Evolutionary conservation across 2,888 invertebrate genomes (phyloP), one percentile per base, ranked within the genome.

Genomic region (Monopis laevigella): DNA sequence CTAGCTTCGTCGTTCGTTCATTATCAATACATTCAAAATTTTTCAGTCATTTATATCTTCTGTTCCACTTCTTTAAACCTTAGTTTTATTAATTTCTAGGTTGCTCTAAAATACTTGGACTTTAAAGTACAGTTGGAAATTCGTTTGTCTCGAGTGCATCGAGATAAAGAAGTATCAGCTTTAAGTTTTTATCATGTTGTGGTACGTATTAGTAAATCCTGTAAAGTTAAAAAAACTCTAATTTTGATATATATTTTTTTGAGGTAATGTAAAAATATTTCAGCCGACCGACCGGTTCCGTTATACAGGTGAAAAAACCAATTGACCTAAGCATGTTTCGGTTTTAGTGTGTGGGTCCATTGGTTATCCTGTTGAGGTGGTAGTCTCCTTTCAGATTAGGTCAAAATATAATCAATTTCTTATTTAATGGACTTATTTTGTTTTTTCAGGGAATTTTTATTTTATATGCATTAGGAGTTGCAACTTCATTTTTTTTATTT

Each of bases 51-150:
- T n/a, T n/a, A n/a, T n/a, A n/a, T n/a, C n/a, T n/a, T n/a, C n/a
- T n/a, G n/a, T 21, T 7, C 5, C 24, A 7, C 24, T 21, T 21
- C 5, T 21, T 7, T 21, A 7, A 21, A 21, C 8, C 5, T 21
- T 21, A 21, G 8, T 21, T 21, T 21, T 21, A 21, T 16, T 44
- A 45, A 78, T 80, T 52, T 34, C 16, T 67, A 85, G 84, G 80
- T 84, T 11, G 81, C 81, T 1, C 51, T 77, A 32, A 68, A 69
- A 42, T 69, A 82, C 53, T 62, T 84, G 49, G 70, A 85, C 55
- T 69, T 68, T 40, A 61, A 77, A 51, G 80, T 84, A 3, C 85
- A 85, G 55, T 56, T 78, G 40, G 82, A 80, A 51, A 81, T 84
- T 0, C 72, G 68, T 47, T 61, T 74, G 11, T 81, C 82, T 7